Conservation (phyloP, 2,888 invertebrate species). For the Leptothorax acervorum region DNA sequence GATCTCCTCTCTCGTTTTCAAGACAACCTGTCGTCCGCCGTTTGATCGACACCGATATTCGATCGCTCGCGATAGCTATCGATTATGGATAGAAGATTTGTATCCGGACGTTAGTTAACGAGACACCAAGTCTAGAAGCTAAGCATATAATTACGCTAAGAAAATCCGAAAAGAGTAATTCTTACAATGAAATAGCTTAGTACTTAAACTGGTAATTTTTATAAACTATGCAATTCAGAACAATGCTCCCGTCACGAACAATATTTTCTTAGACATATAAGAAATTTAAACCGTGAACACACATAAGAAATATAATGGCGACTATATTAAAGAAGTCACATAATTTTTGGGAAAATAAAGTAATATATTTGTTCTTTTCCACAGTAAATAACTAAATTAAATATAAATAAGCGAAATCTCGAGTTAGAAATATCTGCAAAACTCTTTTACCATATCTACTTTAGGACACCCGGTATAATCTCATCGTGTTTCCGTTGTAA, state of each 20-base stretch:
- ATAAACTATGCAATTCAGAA: background rate
- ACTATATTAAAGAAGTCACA: background rate
- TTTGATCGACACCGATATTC: constrained; percentile 49
- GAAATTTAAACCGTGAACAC: background rate
- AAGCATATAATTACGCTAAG: constrained; percentile 6
- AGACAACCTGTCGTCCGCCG: constrained; percentile 42
- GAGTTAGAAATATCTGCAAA: background rate
- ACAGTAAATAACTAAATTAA: background rate
- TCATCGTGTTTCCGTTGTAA: constrained; percentile 69
- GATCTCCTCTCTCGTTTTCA: constrained; percentile 27
- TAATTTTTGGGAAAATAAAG: background rate
- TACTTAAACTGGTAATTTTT: background rate
- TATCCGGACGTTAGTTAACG: constrained; percentile 36
- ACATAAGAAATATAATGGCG: background rate
- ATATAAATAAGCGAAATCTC: background rate
- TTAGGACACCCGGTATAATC: constrained; percentile 67
- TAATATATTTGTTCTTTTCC: background rate
- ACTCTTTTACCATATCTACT: background rate
- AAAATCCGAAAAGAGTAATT: background rate
- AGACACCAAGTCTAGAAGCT: constrained; percentile 1
- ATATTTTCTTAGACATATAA: background rate
- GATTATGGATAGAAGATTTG: constrained; percentile 24
- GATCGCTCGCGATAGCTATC: constrained; percentile 19
- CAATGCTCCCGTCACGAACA: background rate
- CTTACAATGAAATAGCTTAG: background rate